phyloP scores from a whole-genome alignment of 2,113 vertebrate species.

The Calidris pygmaea region DNA sequence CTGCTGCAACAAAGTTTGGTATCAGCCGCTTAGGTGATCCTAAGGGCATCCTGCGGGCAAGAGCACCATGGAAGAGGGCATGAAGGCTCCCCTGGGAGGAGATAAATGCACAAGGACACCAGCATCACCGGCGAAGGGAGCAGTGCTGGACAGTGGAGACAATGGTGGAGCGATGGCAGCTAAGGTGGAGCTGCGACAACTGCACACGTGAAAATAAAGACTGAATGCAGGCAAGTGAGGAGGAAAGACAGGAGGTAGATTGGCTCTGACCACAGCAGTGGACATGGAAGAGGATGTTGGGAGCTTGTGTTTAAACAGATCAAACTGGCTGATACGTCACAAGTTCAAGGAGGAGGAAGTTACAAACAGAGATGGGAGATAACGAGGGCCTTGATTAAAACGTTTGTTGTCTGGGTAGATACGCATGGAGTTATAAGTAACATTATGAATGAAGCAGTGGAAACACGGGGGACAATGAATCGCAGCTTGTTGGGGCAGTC shows the following conservation, averaged over 20 bases:
- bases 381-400: not conserved
- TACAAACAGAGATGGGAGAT: not conserved
- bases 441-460: not conserved
- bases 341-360: constrained; percentile 12
- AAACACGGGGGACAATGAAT: not conserved
- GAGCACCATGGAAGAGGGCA: not conserved
- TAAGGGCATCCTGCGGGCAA: not conserved
- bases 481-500: not conserved
- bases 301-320: not conserved
- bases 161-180: not conserved
- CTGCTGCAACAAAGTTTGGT: not conserved
- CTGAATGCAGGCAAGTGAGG: not conserved
- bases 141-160: not conserved
- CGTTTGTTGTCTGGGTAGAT: not conserved
- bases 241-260: not conserved
- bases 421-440: not conserved
- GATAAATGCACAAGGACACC: not conserved
- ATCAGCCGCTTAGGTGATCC: fast-evolving
- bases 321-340: not conserved
- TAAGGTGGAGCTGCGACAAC: not conserved
- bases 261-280: not conserved
- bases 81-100: not conserved
- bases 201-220: not conserved
- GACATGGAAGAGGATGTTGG: not conserved
- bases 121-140: not conserved